Evolutionary conservation across 2,888 invertebrate genomes (phyloP).

Genomic region (Dasypolia templi): DNA sequence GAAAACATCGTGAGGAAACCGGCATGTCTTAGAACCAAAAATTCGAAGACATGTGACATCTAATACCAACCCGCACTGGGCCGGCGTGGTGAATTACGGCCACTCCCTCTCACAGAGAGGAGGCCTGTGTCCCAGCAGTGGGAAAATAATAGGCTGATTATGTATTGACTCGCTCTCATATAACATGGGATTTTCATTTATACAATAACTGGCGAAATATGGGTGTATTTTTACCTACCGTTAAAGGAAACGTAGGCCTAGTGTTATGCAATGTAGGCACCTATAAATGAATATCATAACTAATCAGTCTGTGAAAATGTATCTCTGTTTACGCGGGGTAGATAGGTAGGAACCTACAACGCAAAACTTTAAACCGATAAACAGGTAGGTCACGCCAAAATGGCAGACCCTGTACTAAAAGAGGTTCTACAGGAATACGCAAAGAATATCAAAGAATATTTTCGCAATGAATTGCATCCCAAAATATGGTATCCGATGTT

Average conservation of each 20-base stretch:
- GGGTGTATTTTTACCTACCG: not conserved
- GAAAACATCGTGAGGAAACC: too few relatives aligned
- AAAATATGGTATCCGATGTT: conserved; percentile 83
- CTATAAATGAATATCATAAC: not conserved
- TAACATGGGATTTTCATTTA: not conserved
- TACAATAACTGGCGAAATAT: too few relatives aligned
- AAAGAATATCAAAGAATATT: conserved; percentile 70
- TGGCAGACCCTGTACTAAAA: conserved; percentile 56
- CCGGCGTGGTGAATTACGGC: too few relatives aligned
- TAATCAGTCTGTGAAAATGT: not conserved
- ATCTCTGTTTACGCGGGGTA: not conserved
- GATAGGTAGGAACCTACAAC: not conserved
- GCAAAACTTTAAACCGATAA: conserved; percentile 1
- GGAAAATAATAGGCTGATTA: too few relatives aligned
- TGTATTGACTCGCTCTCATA: not conserved
- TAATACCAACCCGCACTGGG: too few relatives aligned
- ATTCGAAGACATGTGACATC: too few relatives aligned
- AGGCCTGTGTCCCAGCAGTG: too few relatives aligned
- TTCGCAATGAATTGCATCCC: conserved; percentile 73
- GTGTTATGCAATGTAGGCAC: not conserved
- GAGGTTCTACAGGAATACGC: conserved; percentile 73
- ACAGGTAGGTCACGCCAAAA: conserved; percentile 62
- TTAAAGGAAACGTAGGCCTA: not conserved
- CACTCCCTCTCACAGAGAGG: too few relatives aligned
- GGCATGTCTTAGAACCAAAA: too few relatives aligned